Evolutionary conservation across 2,888 invertebrate species (phyloP), one percentile per base, ranked within the genome.

Genomic region (Mellilla xanthometata): DNA sequence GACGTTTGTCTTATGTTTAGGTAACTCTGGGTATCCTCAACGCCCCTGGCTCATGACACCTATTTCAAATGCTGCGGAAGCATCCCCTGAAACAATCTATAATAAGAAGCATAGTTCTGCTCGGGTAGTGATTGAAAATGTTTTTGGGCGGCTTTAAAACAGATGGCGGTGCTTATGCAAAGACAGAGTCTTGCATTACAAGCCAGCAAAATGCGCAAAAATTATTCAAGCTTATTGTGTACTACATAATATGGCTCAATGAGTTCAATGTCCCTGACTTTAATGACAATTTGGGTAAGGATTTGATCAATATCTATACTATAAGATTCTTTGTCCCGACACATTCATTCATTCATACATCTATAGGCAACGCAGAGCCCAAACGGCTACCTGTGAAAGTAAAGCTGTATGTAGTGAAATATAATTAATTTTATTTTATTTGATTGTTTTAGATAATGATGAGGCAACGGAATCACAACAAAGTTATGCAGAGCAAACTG

Each of bases 41-140:
- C 40, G 60, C 23, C 62, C 64, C 0, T 65, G 62, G 62, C 27
- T 65, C 9, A 58, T 65, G 58, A 64, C 64, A 7, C 64, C 64
- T 0, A 40, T 52, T 10, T 4, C 36, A n/a, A 42, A 58, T 47
- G 40, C 62, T 0, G 23, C 35, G 38, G 38, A 26, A 13, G 49
- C 39, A n/a, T 47, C 45, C 2, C 38, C 52, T 5, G 56, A 58
- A 44, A 48, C 35, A 8, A 30, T 33, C 5, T 65, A 51, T 35
- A 66, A 33, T 11, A 8, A 9, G 8, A 24, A 12, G 2, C 65
- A 62, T 24, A 12, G 33, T 4, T 30, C 10, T n/a, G 47, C 60
- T 0, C 38, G 65, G 22, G 60, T 58, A 0, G 5, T 33, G 0
- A 57, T 62, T 1, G 61, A 65, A 40, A 56, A 62, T 10, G 19